Percentiles rank a stretch among this genome's conserved stretches.
Conservation (phyloP, 2,797 vertebrate species). For the Poecilia velifera region DNA sequence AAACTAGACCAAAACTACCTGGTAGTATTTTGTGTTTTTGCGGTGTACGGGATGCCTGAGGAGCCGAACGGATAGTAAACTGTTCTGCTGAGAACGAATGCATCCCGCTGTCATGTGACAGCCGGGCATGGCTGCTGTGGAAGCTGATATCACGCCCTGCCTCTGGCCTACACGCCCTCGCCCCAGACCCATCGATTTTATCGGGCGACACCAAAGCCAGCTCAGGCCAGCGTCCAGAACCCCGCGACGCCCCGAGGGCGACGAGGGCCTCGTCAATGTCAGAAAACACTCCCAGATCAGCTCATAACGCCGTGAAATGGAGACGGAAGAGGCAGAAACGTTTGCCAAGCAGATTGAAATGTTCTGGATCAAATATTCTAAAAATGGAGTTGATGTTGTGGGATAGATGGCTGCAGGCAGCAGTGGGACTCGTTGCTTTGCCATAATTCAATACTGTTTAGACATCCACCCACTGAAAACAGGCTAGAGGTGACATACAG, state of each 20-base stretch:
- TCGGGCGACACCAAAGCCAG: slow-evolving; percentile 66
- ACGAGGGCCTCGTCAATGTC: slow-evolving; percentile 59
- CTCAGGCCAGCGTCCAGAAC: slow-evolving; percentile 67
- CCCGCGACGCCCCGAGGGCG: slow-evolving; percentile 51
- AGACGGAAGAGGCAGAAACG: slow-evolving; percentile 14
- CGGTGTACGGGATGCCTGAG: slow-evolving; percentile 3
- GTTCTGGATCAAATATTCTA: background rate
- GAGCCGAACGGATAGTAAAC: slow-evolving; percentile 13
- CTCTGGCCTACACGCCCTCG: slow-evolving; percentile 52
- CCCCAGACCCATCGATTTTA: slow-evolving; percentile 80
- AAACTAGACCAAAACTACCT: no score
- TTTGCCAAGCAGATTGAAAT: background rate
- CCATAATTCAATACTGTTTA: background rate
- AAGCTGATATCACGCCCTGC: slow-evolving; percentile 13
- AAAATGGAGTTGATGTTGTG: background rate
- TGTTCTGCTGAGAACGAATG: slow-evolving; percentile 9
- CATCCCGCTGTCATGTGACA: slow-evolving; percentile 7
- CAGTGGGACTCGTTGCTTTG: background rate
- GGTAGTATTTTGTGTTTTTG: no score
- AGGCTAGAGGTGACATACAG: background rate
- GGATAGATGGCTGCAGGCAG: background rate
- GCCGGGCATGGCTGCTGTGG: background rate
- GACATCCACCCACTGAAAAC: background rate
- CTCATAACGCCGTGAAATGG: slow-evolving; percentile 26
- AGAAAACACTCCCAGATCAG: slow-evolving; percentile 41